Conservation (phyloP, 37 sponge, comb jelly and placozoan genomes). For the Bolinopsis microptera region DNA sequence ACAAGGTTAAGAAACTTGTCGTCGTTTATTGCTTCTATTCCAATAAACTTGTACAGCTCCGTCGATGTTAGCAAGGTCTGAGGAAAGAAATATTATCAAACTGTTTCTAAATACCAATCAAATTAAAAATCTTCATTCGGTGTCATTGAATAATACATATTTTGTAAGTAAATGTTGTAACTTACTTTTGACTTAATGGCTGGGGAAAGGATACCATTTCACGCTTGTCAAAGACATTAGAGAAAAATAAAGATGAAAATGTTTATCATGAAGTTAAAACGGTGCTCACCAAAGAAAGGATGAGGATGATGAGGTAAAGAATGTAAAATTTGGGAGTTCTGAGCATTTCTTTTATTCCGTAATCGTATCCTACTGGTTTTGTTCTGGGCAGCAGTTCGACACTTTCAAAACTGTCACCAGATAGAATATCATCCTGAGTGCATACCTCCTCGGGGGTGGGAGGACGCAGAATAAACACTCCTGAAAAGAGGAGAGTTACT, state of each 20-base stretch:
- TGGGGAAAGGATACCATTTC: too few relatives aligned
- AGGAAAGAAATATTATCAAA: neutral
- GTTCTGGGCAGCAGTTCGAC: conserved; percentile 56
- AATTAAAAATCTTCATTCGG: too few relatives aligned
- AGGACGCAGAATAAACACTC: conserved; percentile 54
- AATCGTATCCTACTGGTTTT: neutral
- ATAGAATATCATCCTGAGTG: conserved; percentile 47
- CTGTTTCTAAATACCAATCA: too few relatives aligned
- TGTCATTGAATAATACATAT: too few relatives aligned
- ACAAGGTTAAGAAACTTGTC: conserved; percentile 57
- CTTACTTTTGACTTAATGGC: too few relatives aligned
- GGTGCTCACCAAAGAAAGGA: conserved; percentile 23
- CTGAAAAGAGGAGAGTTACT: neutral
- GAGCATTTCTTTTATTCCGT: conserved; percentile 4
- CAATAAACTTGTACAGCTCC: conserved; percentile 63
- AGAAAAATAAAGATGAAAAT: too few relatives aligned
- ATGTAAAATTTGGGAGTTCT: conserved; percentile 47
- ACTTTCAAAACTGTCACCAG: conserved; percentile 43
- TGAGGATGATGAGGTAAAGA: conserved; percentile 56
- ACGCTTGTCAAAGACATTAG: too few relatives aligned
- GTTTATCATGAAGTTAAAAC: too few relatives aligned
- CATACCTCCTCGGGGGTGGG: conserved; percentile 60
- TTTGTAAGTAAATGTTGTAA: too few relatives aligned
- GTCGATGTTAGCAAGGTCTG: conserved; percentile 38
- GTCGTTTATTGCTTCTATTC: conserved; percentile 55